Percentiles rank a stretch among this genome's conserved stretches.
phyloP scores from a whole-genome alignment of 2,888 invertebrate species.

The Agrochola lychnidis region DNA sequence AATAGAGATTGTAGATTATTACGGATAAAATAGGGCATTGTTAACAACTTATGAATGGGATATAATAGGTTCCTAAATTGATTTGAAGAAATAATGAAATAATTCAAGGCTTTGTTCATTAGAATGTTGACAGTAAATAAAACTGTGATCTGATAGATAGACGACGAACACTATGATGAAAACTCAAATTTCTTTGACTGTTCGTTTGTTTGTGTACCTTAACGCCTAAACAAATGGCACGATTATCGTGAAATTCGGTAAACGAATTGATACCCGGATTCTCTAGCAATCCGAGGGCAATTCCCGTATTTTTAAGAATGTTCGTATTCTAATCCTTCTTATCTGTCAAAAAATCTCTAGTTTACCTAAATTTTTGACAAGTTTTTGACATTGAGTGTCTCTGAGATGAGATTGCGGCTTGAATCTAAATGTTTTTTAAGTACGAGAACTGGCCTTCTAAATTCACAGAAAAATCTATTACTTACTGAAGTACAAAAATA shows the following conservation, averaged over 20 bases:
- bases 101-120: neutral
- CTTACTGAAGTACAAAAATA: neutral
- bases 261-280: neutral
- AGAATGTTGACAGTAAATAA: neutral
- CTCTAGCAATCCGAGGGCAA: neutral
- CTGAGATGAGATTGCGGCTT: neutral
- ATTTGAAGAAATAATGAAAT: neutral
- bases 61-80: neutral
- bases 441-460: neutral
- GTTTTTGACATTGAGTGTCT: too few relatives aligned
- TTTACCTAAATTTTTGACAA: neutral
- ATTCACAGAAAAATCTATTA: neutral
- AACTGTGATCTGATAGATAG: neutral
- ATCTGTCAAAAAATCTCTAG: neutral
- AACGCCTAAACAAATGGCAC: neutral
- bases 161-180: neutral
- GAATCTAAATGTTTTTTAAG: neutral
- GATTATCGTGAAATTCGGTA: neutral
- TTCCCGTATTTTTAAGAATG: neutral
- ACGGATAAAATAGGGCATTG: neutral
- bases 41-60: neutral
- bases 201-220: neutral
- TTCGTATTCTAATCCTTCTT: too few relatives aligned
- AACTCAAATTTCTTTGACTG: neutral
- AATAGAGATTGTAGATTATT: neutral